Percentiles rank a stretch among this genome's conserved stretches.
Conservation (phyloP, 2,113 vertebrate genomes). For the Australoheros scitulus region DNA sequence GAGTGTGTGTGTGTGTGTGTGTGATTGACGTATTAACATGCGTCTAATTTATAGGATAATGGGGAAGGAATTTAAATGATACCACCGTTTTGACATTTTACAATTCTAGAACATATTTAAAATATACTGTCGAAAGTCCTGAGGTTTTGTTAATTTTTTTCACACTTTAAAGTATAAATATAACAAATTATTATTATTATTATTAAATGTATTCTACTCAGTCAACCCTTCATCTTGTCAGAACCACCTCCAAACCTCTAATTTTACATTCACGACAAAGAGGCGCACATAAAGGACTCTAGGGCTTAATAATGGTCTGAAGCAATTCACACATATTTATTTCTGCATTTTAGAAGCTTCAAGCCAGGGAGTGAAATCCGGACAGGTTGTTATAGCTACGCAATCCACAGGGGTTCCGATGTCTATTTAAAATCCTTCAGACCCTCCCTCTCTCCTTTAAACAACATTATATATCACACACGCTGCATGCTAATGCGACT, state of each 20-base stretch:
- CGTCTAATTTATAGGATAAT: neutral
- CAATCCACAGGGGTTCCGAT: slow-evolving; percentile 85
- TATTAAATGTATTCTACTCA: neutral
- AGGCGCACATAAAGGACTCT: slow-evolving; percentile 40
- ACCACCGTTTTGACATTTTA: neutral
- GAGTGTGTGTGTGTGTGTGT: neutral
- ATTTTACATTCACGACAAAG: slow-evolving; percentile 53
- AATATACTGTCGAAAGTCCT: neutral
- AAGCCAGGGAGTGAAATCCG: slow-evolving; percentile 88
- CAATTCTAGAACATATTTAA: neutral
- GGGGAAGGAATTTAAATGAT: neutral
- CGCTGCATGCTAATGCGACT: slow-evolving; percentile 82
- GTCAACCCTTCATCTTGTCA: slow-evolving; percentile 24
- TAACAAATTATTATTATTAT: neutral
- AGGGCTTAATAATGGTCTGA: slow-evolving; percentile 58
- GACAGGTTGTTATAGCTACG: slow-evolving; percentile 91
- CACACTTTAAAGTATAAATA: neutral
- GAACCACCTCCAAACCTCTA: slow-evolving; percentile 9
- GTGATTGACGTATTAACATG: neutral
- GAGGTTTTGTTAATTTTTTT: neutral
- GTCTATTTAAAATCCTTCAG: slow-evolving; percentile 86
- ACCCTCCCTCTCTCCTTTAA: slow-evolving; percentile 83
- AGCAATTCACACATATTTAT: slow-evolving; percentile 80
- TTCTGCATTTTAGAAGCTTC: slow-evolving; percentile 87
- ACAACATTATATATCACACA: slow-evolving; percentile 86